Evolutionary conservation across 92 coral and sea anemone genomes (phyloP).

Genomic region (Scolanthus callimorphus): DNA sequence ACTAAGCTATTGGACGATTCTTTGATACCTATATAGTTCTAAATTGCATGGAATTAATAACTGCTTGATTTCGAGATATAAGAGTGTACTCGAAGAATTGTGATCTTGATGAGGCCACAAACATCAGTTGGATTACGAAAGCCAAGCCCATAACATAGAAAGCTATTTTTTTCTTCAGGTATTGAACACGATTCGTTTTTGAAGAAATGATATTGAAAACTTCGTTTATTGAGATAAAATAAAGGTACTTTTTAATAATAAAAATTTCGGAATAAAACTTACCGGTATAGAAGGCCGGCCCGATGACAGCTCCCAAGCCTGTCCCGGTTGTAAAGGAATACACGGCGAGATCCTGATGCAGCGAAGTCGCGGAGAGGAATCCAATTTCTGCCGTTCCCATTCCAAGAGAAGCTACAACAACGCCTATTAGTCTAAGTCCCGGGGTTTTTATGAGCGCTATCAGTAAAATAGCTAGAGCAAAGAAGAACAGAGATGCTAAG

Average conservation of each 20-base stretch:
- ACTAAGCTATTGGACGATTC: too few species aligned
- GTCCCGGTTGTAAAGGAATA: constrained; percentile 35
- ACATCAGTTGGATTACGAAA: too few species aligned
- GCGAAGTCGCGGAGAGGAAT: constrained; percentile 34
- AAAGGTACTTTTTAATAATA: neutral
- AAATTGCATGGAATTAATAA: too few species aligned
- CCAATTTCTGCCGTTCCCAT: constrained; percentile 35
- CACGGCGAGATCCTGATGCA: constrained; percentile 32
- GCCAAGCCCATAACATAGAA: too few species aligned
- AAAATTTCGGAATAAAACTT: neutral
- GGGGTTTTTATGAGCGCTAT: constrained; percentile 33
- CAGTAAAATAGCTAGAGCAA: constrained; percentile 23
- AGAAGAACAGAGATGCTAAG: constrained; percentile 7
- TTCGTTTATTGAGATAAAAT: neutral
- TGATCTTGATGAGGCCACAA: too few species aligned
- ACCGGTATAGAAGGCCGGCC: constrained; percentile 38
- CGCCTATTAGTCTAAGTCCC: constrained; percentile 22
- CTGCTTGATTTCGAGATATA: too few species aligned
- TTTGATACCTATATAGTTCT: too few species aligned
- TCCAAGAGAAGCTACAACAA: constrained; percentile 34
- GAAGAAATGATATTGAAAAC: too few species aligned
- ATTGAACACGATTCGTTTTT: too few species aligned
- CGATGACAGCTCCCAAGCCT: constrained; percentile 30
- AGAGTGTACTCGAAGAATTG: too few species aligned
- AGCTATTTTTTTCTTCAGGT: too few species aligned